A percentile compares a stretch with the other conserved stretches of the same genome.
phyloP scores from a whole-genome alignment of 35 echinoderm and acorn worm species.

The Ptychodera flava region DNA sequence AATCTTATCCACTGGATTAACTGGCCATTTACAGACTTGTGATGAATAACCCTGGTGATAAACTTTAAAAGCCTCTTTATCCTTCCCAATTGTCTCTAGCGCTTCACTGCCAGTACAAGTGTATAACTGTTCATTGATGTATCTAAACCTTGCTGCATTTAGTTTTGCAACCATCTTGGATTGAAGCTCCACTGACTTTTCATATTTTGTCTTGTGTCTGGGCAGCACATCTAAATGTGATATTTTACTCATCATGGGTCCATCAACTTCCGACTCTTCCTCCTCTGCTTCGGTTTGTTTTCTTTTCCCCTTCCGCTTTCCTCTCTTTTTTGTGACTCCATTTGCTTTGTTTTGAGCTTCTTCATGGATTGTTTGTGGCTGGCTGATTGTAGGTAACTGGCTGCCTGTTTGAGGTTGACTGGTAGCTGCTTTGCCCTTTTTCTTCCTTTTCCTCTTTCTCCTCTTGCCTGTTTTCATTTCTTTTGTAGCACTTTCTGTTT shows the following conservation, averaged over 20 bases:
- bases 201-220: not conserved
- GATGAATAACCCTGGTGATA: constrained; percentile 76
- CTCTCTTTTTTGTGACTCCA: not conserved
- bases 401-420: not conserved
- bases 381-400: not conserved
- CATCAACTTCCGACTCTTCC: not conserved
- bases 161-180: constrained; percentile 47
- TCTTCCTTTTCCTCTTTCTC: constrained; percentile 27
- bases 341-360: not conserved
- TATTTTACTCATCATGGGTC: not conserved
- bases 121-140: constrained; percentile 86
- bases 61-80: constrained; percentile 56
- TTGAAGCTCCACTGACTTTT: constrained; percentile 11
- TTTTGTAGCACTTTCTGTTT: not conserved
- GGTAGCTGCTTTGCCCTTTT: not conserved
- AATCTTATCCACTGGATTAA: constrained; percentile 83
- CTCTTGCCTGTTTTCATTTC: not conserved
- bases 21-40: constrained; percentile 84
- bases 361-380: not conserved
- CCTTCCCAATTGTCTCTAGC: constrained; percentile 39
- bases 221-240: not conserved
- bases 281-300: not conserved
- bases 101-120: constrained; percentile 56
- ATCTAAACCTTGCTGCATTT: constrained; percentile 68
- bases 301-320: not conserved